Base-by-base conservation (phyloP, 2,113 vertebrate species). In the Parus major region DNA sequence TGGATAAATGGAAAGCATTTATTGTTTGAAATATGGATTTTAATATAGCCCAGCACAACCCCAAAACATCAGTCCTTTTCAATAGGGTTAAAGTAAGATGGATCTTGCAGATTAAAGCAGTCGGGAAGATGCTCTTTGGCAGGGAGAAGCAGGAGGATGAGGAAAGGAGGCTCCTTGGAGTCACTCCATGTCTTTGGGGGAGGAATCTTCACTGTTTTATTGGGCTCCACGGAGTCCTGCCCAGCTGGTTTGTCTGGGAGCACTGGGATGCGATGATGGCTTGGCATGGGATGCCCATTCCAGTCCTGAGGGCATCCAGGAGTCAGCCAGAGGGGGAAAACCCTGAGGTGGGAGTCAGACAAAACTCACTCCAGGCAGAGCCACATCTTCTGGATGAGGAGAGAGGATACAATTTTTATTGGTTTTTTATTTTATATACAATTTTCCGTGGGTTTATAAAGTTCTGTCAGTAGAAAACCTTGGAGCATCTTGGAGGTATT, bases 1-100 rank as follows among this genome's bases (percentile, higher is more conserved):
- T 86, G 53, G 96, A 95, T 96, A 96, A 97, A 97, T 96, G 96
- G 53, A 94, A 97, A 95, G 88, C 91, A 91, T 97, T 97, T 97
- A 90, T 97, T 96, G 92, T 78, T 97, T 97, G 97, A 96, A 97
- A 93, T 90, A 95, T 96, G 91, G 96, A 94, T 95, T 97, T 96
- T 97, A 97, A 97, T 97, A 97, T 75, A 90, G 95, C 92, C 82
- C 85, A 90, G 94, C 90, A 75, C 91, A 94, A 90, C 81, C 96
- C 91, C 90, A 86, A 93, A 95, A 95, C 95, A 95, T 96, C 91
- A 93, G 94, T 94, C 91, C 92, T 66, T 91, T 95, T 88, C 97
- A 91, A 33, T 88, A 88, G 31, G 8, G 92, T 64, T 86, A 95
- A 95, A 95, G 90, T 53, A 82, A 94, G 94, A 96, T 88, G 91